Evolutionary conservation across 1,140 invertebrate genomes (phyloP).

Genomic region (Rhagoletis pomonella): DNA sequence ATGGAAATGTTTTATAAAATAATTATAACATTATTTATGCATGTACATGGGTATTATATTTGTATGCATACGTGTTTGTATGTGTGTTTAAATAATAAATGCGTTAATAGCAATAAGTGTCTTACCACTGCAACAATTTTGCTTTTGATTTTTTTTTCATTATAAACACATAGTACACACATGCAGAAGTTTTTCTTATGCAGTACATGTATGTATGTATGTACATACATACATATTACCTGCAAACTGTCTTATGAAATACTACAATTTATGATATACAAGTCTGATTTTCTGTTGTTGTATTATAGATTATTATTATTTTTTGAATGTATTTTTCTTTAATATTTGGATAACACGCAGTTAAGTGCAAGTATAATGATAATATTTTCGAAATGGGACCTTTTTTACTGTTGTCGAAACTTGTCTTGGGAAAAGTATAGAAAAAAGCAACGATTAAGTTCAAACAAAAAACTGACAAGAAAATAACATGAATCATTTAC

Average conservation of each 20-base stretch:
- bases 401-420: neutral
- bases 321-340: neutral
- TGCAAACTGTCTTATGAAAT: neutral
- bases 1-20: conserved; percentile 3
- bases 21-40: neutral
- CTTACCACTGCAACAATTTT: neutral
- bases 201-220: neutral
- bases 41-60: neutral
- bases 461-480: no score
- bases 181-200: neutral
- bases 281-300: neutral
- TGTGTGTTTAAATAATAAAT: conserved; percentile 33
- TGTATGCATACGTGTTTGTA: neutral
- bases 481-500: no score
- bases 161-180: neutral
- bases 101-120: conserved; percentile 8
- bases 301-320: neutral
- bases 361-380: neutral
- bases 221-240: neutral
- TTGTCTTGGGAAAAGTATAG: neutral
- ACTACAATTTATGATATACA: neutral
- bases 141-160: neutral
- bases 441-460: no score
- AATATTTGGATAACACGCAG: neutral
- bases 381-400: neutral